Conservation (phyloP, 2,888 invertebrate species). For the Stenichneumon culpator region DNA sequence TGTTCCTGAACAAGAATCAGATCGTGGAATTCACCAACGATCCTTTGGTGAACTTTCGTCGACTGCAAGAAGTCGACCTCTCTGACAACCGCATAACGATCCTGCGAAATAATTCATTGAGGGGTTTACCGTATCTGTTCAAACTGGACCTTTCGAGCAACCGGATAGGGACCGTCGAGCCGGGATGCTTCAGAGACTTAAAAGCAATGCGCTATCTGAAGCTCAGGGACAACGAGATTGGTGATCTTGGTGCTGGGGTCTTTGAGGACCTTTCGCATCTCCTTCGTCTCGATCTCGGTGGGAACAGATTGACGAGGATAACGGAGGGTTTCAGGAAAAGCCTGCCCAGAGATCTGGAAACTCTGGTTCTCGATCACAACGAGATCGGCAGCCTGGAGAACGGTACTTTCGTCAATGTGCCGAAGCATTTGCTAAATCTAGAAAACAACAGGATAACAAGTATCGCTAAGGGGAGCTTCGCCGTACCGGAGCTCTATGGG, state of each 20-base stretch:
- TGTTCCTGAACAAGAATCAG: constrained; percentile 69
- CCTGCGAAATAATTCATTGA: not conserved
- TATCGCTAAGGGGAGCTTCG: constrained; percentile 37
- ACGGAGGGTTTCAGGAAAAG: constrained; percentile 81
- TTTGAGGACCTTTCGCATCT: constrained; percentile 83
- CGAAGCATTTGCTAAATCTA: constrained; percentile 25
- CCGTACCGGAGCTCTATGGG: constrained; percentile 62
- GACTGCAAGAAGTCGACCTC: not conserved
- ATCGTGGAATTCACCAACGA: constrained; percentile 69
- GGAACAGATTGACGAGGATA: constrained; percentile 82
- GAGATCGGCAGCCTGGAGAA: constrained; percentile 81
- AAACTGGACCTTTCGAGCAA: constrained; percentile 68
- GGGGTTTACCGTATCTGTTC: constrained; percentile 58
- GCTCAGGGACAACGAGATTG: constrained; percentile 79
- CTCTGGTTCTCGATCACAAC: constrained; percentile 84
- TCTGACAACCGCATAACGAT: constrained; percentile 8
- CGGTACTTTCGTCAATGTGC: constrained; percentile 80
- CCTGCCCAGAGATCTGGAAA: constrained; percentile 80
- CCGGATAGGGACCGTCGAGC: constrained; percentile 38
- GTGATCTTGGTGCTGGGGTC: constrained; percentile 79
- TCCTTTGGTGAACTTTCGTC: constrained; percentile 64
- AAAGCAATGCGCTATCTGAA: constrained; percentile 78
- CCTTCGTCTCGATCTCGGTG: constrained; percentile 83
- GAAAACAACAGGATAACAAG: constrained; percentile 36
- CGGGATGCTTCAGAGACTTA: constrained; percentile 1